Evolutionary conservation across 2,797 vertebrate species (phyloP).

Genomic region (Podarcis lilfordi): DNA sequence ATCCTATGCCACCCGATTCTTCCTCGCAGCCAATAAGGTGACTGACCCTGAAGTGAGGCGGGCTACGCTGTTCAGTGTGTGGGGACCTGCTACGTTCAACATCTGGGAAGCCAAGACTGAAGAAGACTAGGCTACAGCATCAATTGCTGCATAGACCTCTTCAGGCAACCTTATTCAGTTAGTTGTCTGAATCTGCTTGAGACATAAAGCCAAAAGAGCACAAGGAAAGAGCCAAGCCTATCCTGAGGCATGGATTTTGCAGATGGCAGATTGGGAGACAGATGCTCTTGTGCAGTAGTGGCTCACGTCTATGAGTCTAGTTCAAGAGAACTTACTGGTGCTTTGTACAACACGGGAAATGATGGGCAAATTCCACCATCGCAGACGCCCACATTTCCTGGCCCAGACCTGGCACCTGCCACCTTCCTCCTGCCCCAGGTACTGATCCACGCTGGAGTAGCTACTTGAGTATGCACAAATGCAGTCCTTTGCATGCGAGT

Average conservation of each 20-base stretch:
- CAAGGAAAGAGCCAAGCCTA: background rate
- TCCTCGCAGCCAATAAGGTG: too few species aligned
- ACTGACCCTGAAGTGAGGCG: too few species aligned
- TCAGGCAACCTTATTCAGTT: too few species aligned
- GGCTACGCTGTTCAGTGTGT: too few species aligned
- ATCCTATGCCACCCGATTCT: too few species aligned
- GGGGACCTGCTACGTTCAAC: too few species aligned
- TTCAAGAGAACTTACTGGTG: background rate
- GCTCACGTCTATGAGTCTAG: background rate
- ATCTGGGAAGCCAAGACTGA: too few species aligned
- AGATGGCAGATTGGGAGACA: background rate
- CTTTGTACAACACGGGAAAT: background rate
- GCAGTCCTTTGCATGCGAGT: background rate
- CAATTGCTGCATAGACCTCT: background rate
- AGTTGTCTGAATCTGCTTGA: background rate
- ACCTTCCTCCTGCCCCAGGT: background rate
- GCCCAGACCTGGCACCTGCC: background rate
- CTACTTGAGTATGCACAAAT: conserved; percentile 12
- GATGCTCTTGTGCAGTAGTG: background rate
- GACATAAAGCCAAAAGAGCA: background rate
- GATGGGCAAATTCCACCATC: background rate
- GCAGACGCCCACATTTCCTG: background rate
- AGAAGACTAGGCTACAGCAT: background rate
- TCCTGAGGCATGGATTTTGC: background rate
- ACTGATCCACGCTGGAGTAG: background rate